phyloP scores from a whole-genome alignment of 2,888 invertebrate species.

The Cephus pygmeus region DNA sequence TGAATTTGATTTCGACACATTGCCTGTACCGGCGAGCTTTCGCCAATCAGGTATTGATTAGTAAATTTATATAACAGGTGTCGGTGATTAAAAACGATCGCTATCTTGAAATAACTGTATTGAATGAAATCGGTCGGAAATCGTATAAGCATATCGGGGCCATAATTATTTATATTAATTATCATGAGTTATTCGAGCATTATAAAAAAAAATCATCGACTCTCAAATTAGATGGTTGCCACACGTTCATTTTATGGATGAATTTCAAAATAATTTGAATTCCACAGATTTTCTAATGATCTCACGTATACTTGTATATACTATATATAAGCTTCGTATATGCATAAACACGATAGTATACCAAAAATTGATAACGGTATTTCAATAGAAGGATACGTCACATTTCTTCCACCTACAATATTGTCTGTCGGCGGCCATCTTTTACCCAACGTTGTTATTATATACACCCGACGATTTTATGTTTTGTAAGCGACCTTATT shows the following conservation, averaged over 20 bases:
- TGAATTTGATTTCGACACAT: conserved; percentile 38
- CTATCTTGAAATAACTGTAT: background rate
- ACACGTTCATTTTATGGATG: background rate
- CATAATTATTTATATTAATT: background rate
- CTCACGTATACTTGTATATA: background rate
- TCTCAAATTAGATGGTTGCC: background rate
- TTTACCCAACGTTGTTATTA: conserved; percentile 41
- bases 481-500: conserved; percentile 50
- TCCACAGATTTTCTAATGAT: background rate
- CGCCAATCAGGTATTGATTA: background rate
- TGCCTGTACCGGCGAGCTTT: background rate
- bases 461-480: conserved; percentile 39
- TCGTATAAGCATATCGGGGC: background rate
- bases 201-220: background rate
- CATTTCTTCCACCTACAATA: conserved; percentile 47
- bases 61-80: background rate
- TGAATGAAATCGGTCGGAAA: background rate
- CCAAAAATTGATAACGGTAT: conserved; percentile 14
- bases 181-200: background rate
- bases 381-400: conserved; percentile 41
- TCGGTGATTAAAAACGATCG: background rate
- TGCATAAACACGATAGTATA: background rate
- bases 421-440: conserved; percentile 32
- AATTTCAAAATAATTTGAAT: background rate
- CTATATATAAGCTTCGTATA: background rate